These are phyloP conservation scores for Listronotus oregonensis DNA, from an alignment of 1,140 invertebrate genomes.

Conservation along the genomic window DNA sequence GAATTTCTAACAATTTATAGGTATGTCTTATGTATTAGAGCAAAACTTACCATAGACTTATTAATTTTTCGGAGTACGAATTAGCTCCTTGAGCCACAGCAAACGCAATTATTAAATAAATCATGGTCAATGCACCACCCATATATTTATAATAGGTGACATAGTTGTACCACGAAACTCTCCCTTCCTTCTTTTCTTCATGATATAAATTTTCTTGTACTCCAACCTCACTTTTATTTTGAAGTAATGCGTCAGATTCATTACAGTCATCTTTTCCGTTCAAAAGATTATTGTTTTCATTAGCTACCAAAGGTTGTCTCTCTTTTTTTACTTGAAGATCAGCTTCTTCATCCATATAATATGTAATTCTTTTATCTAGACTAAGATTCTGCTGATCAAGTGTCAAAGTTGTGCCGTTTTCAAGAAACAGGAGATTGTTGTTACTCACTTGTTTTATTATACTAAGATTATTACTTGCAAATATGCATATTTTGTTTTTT, in stretches of 20 bases:
- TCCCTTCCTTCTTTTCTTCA: slow-evolving; percentile 28
- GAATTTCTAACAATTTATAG: too few species aligned
- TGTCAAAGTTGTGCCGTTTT: slow-evolving; percentile 18
- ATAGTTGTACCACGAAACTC: slow-evolving; percentile 23
- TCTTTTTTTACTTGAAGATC: too few species aligned
- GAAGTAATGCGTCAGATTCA: too few species aligned
- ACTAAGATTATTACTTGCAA: slow-evolving; percentile 88
- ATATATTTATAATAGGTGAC: slow-evolving; percentile 28
- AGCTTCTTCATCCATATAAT: too few species aligned
- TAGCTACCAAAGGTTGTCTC: too few species aligned
- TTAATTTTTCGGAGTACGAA: slow-evolving; percentile 33
- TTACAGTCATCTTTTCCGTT: too few species aligned
- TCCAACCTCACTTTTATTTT: too few species aligned
- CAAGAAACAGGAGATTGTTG: slow-evolving; percentile 14
- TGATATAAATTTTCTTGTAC: slow-evolving; percentile 10
- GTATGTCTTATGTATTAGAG: too few species aligned
- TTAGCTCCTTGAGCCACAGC: slow-evolving; percentile 18
- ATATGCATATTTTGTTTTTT: slow-evolving; percentile 71
- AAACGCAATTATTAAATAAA: slow-evolving; percentile 24
- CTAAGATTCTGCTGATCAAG: too few species aligned
- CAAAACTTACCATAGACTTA: slow-evolving; percentile 34
- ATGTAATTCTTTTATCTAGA: too few species aligned
- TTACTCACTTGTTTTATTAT: slow-evolving; percentile 64
- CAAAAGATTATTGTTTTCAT: too few species aligned
- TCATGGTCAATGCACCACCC: slow-evolving; percentile 22